These are phyloP conservation scores for Branchinecta lindahli DNA, from an alignment of 1,140 invertebrate species.

Conservation along the genomic window DNA sequence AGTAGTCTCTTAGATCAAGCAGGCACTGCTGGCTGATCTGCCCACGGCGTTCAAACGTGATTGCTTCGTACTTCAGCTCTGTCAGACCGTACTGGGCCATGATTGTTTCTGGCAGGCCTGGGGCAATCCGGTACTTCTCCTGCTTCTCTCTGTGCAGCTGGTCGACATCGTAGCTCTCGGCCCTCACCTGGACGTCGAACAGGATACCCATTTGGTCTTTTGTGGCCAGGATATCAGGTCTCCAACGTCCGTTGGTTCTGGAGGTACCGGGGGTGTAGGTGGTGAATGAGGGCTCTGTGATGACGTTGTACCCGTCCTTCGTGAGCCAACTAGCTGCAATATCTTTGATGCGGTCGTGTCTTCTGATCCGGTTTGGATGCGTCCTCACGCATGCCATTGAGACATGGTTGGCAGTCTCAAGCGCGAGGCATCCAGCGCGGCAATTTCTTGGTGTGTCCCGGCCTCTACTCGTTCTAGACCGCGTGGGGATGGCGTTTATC, in stretches of 20 bases:
- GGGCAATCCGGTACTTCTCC: neutral
- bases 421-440: neutral
- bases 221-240: conserved; percentile 1
- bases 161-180: neutral
- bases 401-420: neutral
- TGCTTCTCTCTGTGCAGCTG: neutral
- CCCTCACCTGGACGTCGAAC: neutral
- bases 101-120: neutral
- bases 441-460: neutral
- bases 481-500: conserved; percentile 6
- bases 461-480: neutral
- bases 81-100: neutral
- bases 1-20: neutral
- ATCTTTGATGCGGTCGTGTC: conserved; percentile 7
- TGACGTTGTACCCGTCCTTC: neutral
- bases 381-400: neutral
- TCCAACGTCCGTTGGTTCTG: neutral
- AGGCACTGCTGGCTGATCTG: neutral
- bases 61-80: neutral
- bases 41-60: neutral
- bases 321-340: neutral
- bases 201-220: neutral
- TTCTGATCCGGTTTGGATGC: neutral
- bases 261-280: neutral
- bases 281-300: neutral